phyloP scores from a whole-genome alignment of 2,888 invertebrate species.

The Scotopteryx bipunctaria region DNA sequence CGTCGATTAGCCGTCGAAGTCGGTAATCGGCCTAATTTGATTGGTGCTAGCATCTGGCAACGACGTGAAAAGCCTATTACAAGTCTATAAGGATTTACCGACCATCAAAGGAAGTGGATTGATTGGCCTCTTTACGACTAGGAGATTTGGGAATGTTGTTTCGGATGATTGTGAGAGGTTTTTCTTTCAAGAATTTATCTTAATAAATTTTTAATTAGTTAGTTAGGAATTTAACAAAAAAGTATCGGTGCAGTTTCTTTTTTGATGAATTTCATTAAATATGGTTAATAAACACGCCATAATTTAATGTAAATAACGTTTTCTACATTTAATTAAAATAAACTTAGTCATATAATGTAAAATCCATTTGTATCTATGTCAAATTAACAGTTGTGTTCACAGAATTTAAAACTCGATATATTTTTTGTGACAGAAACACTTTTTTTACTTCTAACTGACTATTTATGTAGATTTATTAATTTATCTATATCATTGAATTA shows the following conservation, averaged over 20 bases:
- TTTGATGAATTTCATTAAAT: too few species aligned
- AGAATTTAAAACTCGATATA: slow-evolving; percentile 11
- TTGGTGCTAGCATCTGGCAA: slow-evolving; percentile 71
- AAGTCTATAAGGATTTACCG: slow-evolving; percentile 55
- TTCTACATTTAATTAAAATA: not conserved
- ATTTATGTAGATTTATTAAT: slow-evolving; percentile 8
- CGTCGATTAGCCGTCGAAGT: slow-evolving; percentile 61
- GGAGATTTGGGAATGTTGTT: slow-evolving; percentile 4
- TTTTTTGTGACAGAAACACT: slow-evolving; percentile 8
- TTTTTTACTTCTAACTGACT: not conserved
- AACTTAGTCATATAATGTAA: slow-evolving; percentile 3
- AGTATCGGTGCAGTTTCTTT: too few species aligned
- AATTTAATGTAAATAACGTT: too few species aligned
- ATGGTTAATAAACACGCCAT: too few species aligned
- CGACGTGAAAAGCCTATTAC: slow-evolving; percentile 72
- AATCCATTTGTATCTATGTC: slow-evolving; percentile 1
- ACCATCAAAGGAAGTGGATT: slow-evolving; percentile 57
- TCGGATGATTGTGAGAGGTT: not conserved
- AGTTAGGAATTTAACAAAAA: too few species aligned
- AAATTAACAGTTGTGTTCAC: slow-evolving; percentile 2
- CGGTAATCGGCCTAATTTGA: slow-evolving; percentile 78
- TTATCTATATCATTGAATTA: slow-evolving; percentile 12
- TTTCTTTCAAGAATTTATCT: too few species aligned
- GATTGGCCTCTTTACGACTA: slow-evolving; percentile 47
- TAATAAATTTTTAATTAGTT: too few species aligned